phyloP scores from a whole-genome alignment of 2,888 invertebrate species.

The Lycia hirtaria region DNA sequence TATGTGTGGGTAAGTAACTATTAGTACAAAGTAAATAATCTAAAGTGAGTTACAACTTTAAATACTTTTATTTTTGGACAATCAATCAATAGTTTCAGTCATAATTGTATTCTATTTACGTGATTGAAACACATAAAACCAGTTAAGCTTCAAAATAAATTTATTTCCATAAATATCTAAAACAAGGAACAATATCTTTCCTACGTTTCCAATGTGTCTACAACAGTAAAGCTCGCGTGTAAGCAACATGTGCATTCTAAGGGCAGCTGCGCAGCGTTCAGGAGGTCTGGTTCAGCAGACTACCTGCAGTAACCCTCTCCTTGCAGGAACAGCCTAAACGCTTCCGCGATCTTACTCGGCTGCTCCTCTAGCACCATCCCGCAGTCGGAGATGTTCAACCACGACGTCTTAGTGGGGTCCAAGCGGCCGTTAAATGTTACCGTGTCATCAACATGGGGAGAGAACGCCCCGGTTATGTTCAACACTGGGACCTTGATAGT shows the following conservation, averaged over 20 bases:
- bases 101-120: slow-evolving; percentile 3
- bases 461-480: slow-evolving; percentile 96
- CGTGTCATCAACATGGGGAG: slow-evolving; percentile 98
- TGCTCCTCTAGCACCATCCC: slow-evolving; percentile 99
- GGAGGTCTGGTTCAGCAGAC: slow-evolving; percentile 55
- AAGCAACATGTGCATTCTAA: slow-evolving; percentile 80
- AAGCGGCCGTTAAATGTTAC: slow-evolving; percentile 98
- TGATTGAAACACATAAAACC: slow-evolving; percentile 42
- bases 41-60: background rate
- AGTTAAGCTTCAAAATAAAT: slow-evolving; percentile 76
- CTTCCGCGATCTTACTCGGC: slow-evolving; percentile 98
- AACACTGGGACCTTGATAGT: slow-evolving; percentile 94
- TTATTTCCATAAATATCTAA: slow-evolving; percentile 78
- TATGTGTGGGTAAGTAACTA: too few species aligned
- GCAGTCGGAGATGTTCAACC: slow-evolving; percentile 99
- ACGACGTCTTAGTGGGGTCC: slow-evolving; percentile 98
- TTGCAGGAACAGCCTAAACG: slow-evolving; percentile 98
- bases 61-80: background rate
- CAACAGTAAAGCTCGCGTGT: slow-evolving; percentile 83
- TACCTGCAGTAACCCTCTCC: slow-evolving; percentile 98
- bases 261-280: slow-evolving; percentile 66
- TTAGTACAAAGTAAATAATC: background rate
- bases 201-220: slow-evolving; percentile 78
- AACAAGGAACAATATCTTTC: slow-evolving; percentile 76
- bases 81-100: background rate